Conservation (phyloP, 1,140 invertebrate species). For the Elysia chlorotica region DNA sequence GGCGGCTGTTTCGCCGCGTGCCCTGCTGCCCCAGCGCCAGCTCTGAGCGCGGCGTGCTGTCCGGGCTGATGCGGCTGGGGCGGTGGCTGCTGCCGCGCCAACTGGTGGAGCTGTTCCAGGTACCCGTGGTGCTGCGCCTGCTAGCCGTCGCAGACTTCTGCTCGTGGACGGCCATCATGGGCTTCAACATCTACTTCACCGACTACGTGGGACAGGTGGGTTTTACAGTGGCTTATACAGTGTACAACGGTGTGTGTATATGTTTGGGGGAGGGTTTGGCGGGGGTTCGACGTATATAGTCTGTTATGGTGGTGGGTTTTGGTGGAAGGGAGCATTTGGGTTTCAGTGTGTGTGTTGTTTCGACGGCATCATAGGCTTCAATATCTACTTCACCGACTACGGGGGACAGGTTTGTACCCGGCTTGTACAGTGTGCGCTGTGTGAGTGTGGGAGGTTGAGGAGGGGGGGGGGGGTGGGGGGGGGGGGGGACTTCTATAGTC, state of each 20-base stretch:
- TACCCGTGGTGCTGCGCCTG: conserved; percentile 59
- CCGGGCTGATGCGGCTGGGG: conserved; percentile 4
- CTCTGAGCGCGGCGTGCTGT: neutral
- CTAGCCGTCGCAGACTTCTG: conserved; percentile 58
- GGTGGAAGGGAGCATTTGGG: no score
- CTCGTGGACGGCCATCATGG: conserved; percentile 63
- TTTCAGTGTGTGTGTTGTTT: no score
- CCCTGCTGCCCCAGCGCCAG: neutral
- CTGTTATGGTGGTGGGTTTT: no score
- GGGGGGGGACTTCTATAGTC: no score
- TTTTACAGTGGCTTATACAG: no score
- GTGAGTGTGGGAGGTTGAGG: no score
- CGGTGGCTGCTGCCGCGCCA: conserved; percentile 34
- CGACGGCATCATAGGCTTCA: conserved; percentile 64
- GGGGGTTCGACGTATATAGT: no score
- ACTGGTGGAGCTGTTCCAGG: conserved; percentile 40
- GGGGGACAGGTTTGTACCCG: conserved; percentile 64
- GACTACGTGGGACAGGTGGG: conserved; percentile 65
- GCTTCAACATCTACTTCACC: conserved; percentile 66
- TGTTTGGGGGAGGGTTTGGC: no score
- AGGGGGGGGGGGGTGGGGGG: no score
- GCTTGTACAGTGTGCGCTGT: no score
- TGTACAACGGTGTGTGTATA: no score
- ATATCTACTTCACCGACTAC: conserved; percentile 66
- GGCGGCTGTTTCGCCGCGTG: conserved; percentile 8